Evolutionary conservation across 2,113 vertebrate genomes (phyloP).

Genomic region (Elephantulus edwardii): DNA sequence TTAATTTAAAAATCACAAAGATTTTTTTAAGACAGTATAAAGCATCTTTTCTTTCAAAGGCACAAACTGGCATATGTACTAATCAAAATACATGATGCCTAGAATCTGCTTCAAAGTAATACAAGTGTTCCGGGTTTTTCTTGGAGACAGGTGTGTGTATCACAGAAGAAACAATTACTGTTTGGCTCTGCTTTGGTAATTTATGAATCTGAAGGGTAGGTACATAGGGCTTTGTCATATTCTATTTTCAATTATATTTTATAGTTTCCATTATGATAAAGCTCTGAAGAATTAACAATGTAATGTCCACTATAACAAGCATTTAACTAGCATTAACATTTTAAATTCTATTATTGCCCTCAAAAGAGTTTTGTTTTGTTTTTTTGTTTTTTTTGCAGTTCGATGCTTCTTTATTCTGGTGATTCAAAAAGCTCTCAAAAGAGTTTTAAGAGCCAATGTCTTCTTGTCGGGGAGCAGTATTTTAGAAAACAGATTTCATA

Average conservation of each 20-base stretch:
- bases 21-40: neutral
- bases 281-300: neutral
- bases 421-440: neutral
- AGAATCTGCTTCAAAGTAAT: constrained; percentile 22
- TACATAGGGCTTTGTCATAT: neutral
- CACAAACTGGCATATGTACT: neutral
- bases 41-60: neutral
- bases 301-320: neutral
- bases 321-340: neutral
- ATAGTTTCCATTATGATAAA: neutral
- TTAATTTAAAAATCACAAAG: neutral
- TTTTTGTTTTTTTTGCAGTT: too few relatives aligned
- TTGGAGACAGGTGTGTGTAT: neutral
- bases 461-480: neutral
- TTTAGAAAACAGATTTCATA: constrained; percentile 2
- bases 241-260: neutral
- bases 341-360: neutral
- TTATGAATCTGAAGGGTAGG: neutral
- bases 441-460: neutral
- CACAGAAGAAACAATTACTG: neutral
- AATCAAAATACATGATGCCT: neutral
- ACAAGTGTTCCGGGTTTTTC: too few relatives aligned
- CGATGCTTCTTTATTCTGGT: too few relatives aligned
- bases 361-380: neutral
- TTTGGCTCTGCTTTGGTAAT: neutral